Conservation (phyloP, 2,888 invertebrate genomes). For the Prenolepis imparis region DNA sequence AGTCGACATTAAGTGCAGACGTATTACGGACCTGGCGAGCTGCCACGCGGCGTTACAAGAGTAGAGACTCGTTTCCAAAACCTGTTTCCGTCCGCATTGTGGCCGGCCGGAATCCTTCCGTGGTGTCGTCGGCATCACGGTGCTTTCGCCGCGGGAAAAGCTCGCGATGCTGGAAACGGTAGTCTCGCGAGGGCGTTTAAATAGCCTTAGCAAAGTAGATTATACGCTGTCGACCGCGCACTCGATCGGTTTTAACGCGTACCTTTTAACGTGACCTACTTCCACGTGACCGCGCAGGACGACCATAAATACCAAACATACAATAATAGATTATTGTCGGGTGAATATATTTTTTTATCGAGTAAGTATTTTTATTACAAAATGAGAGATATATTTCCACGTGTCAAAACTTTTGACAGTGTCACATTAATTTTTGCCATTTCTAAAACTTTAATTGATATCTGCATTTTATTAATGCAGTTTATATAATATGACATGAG, state of each 20-base stretch:
- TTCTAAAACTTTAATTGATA: not conserved
- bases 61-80: slow-evolving; percentile 68
- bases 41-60: slow-evolving; percentile 71
- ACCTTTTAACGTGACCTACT: slow-evolving; percentile 51
- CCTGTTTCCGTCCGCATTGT: slow-evolving; percentile 73
- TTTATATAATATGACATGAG: not conserved
- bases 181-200: slow-evolving; percentile 36
- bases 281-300: slow-evolving; percentile 22
- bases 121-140: slow-evolving; percentile 30
- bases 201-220: slow-evolving; percentile 43
- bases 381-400: not conserved
- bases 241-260: slow-evolving; percentile 27
- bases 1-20: slow-evolving; percentile 65
- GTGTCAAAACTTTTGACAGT: not conserved
- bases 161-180: slow-evolving; percentile 41
- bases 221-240: slow-evolving; percentile 38
- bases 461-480: not conserved
- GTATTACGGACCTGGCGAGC: slow-evolving; percentile 71
- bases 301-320: slow-evolving; percentile 26
- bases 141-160: slow-evolving; percentile 46
- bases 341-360: not conserved
- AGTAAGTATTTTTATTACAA: not conserved
- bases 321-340: slow-evolving; percentile 15
- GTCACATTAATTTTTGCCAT: not conserved
- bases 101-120: slow-evolving; percentile 28